Evolutionary conservation across 2,888 invertebrate species (phyloP), one percentile per base, ranked within the genome.

Genomic region (Noctua comes): DNA sequence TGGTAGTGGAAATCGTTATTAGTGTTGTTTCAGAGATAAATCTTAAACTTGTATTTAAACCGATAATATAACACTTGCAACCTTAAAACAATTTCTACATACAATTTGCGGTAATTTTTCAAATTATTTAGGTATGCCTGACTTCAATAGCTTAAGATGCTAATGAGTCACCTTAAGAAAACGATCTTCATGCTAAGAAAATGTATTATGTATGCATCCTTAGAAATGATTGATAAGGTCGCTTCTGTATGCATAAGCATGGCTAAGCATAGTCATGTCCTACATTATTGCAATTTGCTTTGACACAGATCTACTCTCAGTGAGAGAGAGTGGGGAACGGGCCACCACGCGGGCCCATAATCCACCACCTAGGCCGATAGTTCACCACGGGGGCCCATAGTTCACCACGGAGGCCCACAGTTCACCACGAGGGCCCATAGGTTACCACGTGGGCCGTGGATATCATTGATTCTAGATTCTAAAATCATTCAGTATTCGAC

Each of bases 171-270:
- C 31, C 8, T 11, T 79, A 65, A 57, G 31, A 10, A 40, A 81
- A 76, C 43, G 31, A 68, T 82, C 82, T 81, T 82, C 68, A 43
- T 10, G 62, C 54, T n/a, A 10, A 57, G 51, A 48, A 68, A 71
- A 76, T 40, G 71, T n/a, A 82, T 72, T 72, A 64, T 57, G 40
- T 71, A 71, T 51, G 68, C 71, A 81, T 82, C 68, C 68, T 27
- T 43, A 82, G 48, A 65, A 69, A 80, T 69, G 48, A 81, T 69
- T 57, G 75, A 80, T 59, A 81, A 81, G 75, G 81, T 43, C 48
- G 18, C 57, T n/a, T 68, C 27, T 73, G 46, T 54, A 57, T 48
- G 21, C 36, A 64, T 64, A 64, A 21, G 5, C 64, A 64, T 10
- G 21, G 10, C 64, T 36, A 1, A 36, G 64, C 21, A 36, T 36